phyloP scores from a whole-genome alignment of 2,888 invertebrate genomes.

The Cheilosia scutellata region DNA sequence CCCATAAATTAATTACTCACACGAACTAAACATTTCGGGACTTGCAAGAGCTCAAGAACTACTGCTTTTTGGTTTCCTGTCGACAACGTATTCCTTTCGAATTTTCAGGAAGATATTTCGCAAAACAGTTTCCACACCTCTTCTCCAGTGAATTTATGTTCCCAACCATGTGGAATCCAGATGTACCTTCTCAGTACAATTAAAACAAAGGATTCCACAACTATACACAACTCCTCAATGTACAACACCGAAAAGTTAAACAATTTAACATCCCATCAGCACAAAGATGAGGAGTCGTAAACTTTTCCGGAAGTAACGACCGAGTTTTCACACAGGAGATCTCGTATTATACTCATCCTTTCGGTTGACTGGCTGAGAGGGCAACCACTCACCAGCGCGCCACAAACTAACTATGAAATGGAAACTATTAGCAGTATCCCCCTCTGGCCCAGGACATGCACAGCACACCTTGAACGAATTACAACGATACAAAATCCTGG shows the following conservation, averaged over 20 bases:
- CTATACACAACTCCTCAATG: background rate
- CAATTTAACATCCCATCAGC: constrained; percentile 46
- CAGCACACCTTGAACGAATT: constrained; percentile 32
- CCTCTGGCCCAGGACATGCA: constrained; percentile 12
- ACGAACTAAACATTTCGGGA: too few species aligned
- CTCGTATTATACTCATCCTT: constrained; percentile 10
- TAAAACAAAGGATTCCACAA: constrained; percentile 33
- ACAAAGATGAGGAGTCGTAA: constrained; percentile 16
- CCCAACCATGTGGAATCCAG: background rate
- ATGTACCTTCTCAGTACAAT: background rate
- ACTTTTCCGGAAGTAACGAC: background rate
- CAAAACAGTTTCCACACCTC: background rate
- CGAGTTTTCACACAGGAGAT: constrained; percentile 3
- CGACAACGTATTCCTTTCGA: background rate
- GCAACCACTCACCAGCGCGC: constrained; percentile 3
- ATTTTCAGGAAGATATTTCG: background rate
- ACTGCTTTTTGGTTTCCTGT: background rate
- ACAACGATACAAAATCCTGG: constrained; percentile 7
- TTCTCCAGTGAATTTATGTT: background rate
- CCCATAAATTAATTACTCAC: too few species aligned
- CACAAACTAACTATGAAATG: constrained; percentile 35
- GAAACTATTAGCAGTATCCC: constrained; percentile 43
- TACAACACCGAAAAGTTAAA: constrained; percentile 45
- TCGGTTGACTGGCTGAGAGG: constrained; percentile 7
- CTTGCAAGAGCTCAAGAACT: too few species aligned